These are phyloP conservation scores for Rana temporaria DNA, from an alignment of 2,113 vertebrate species.

Conservation along the genomic window DNA sequence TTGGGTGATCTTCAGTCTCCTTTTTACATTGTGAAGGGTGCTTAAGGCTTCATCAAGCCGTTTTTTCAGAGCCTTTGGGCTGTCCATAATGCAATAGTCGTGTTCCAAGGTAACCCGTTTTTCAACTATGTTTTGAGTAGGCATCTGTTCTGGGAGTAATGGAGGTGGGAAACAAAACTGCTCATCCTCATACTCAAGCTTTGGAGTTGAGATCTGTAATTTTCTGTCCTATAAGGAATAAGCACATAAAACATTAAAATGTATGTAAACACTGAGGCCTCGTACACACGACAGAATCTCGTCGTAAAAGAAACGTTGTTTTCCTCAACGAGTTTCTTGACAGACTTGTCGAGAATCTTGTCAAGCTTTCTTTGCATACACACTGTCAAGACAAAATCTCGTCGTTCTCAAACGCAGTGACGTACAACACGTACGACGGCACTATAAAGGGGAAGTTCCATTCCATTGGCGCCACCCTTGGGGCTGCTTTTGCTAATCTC, in stretches of 20 bases:
- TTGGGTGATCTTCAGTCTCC: slow-evolving; percentile 53
- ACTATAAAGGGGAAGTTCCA: too few relatives aligned
- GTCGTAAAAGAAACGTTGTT: too few relatives aligned
- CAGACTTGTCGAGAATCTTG: too few relatives aligned
- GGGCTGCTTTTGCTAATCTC: too few relatives aligned
- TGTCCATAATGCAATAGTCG: slow-evolving; percentile 53
- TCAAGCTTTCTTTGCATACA: too few relatives aligned
- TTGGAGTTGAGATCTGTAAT: background rate
- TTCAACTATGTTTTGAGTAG: background rate
- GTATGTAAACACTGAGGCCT: background rate
- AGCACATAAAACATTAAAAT: background rate
- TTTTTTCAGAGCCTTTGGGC: slow-evolving; percentile 44
- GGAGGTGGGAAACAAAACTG: background rate
- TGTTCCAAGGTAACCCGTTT: slow-evolving; percentile 48
- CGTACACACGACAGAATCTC: too few relatives aligned
- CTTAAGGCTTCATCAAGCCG: slow-evolving; percentile 47
- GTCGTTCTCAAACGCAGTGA: too few relatives aligned
- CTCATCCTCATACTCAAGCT: background rate
- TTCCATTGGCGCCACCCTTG: too few relatives aligned
- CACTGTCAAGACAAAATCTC: too few relatives aligned
- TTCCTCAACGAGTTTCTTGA: too few relatives aligned
- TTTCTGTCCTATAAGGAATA: slow-evolving; percentile 35
- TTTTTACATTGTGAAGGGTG: slow-evolving; percentile 44
- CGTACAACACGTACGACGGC: too few relatives aligned
- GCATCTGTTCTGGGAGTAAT: background rate